Evolutionary conservation across 2,888 invertebrate species (phyloP).

Genomic region (Ditylenchus weischeri): DNA sequence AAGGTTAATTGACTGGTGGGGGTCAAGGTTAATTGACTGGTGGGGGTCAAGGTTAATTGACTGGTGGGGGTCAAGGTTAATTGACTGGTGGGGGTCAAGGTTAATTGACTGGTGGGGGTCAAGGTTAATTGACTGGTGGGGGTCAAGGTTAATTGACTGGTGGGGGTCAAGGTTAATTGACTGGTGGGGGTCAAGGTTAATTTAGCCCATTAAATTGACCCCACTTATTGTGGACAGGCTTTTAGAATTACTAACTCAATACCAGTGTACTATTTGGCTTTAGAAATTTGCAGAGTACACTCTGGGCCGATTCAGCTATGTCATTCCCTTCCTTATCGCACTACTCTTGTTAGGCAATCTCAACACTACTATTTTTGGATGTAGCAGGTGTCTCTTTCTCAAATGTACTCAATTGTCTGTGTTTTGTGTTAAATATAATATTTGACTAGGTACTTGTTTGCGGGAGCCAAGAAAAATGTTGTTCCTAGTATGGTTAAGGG

Average conservation of each 20-base stretch:
- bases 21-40: no score
- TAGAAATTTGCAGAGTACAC: conserved; percentile 46
- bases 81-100: no score
- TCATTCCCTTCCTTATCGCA: conserved; percentile 50
- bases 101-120: no score
- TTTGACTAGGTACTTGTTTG: conserved; percentile 38
- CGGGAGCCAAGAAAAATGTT: conserved; percentile 35
- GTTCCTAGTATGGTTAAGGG: conserved; percentile 40
- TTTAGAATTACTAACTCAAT: not conserved
- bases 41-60: no score
- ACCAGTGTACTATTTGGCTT: conserved; percentile 5
- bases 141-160: no score
- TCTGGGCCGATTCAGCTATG: conserved; percentile 45
- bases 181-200: no score
- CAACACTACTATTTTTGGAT: conserved; percentile 51
- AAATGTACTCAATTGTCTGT: no score
- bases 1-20: no score
- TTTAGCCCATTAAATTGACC: no score
- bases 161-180: no score
- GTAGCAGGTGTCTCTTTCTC: conserved; percentile 29
- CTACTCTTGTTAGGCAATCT: conserved; percentile 48
- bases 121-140: no score
- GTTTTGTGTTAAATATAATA: not conserved
- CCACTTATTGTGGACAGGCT: not conserved
- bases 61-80: no score